Conservation (phyloP, 1,140 invertebrate species). For the Atta colombica region DNA sequence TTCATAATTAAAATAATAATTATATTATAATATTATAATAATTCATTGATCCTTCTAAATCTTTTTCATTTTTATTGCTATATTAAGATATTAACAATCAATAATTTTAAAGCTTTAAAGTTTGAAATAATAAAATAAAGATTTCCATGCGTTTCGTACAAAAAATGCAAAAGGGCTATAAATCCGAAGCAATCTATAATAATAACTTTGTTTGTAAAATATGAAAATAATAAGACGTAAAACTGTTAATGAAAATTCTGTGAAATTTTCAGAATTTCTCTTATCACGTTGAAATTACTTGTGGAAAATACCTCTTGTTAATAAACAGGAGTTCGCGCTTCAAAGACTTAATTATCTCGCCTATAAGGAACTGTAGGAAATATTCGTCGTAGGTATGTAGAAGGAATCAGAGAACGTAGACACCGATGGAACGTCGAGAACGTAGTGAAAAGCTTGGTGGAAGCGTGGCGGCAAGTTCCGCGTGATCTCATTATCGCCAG, state of each 20-base stretch:
- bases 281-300: neutral
- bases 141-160: neutral
- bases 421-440: constrained; percentile 72
- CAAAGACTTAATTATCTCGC: constrained; percentile 34
- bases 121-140: neutral
- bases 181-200: neutral
- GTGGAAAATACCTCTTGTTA: neutral
- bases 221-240: neutral
- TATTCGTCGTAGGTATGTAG: constrained; percentile 59
- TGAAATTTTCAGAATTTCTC: neutral
- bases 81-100: neutral
- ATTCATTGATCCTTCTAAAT: neutral
- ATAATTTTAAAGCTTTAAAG: neutral
- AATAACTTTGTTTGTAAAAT: neutral
- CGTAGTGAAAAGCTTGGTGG: constrained; percentile 69
- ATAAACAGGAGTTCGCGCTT: neutral
- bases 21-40: no score
- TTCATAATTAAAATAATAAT: neutral
- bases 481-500: constrained; percentile 78
- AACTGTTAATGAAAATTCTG: neutral
- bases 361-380: constrained; percentile 2
- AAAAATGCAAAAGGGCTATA: neutral
- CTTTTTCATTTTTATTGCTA: neutral
- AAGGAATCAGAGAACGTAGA: neutral
- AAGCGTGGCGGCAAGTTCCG: constrained; percentile 77